Evolutionary conservation across 2,888 invertebrate species (phyloP).

Genomic region (Caenorhabditis macrosperma): DNA sequence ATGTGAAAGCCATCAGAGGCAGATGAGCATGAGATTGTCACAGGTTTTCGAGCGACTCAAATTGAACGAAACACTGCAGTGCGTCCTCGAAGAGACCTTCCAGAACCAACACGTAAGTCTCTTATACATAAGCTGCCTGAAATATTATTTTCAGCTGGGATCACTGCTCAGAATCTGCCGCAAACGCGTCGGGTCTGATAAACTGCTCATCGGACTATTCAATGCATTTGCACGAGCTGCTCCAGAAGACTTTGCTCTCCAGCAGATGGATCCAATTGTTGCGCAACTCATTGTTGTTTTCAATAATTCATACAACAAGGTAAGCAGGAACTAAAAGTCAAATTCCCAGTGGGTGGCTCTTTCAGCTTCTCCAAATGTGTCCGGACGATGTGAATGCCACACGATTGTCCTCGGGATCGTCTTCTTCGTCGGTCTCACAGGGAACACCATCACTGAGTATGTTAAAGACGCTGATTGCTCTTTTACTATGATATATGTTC

Average conservation of each 20-base stretch:
- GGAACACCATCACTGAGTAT: slow-evolving; percentile 47
- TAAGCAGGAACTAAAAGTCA: slow-evolving; percentile 36
- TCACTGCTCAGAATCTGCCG: slow-evolving; percentile 80
- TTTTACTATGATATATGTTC: slow-evolving; percentile 8
- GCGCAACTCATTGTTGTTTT: slow-evolving; percentile 75
- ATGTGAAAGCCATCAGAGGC: slow-evolving; percentile 80
- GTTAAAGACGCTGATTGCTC: neutral
- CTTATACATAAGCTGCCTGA: too few species aligned
- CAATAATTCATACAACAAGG: slow-evolving; percentile 75
- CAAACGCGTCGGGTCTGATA: slow-evolving; percentile 80
- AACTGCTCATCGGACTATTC: slow-evolving; percentile 77
- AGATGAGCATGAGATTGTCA: slow-evolving; percentile 80
- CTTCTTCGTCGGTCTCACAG: slow-evolving; percentile 41
- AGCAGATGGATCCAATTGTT: slow-evolving; percentile 74
- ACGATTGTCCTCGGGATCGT: slow-evolving; percentile 44
- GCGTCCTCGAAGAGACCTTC: slow-evolving; percentile 79
- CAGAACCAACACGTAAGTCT: slow-evolving; percentile 77
- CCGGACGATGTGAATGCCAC: slow-evolving; percentile 55
- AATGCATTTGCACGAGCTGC: slow-evolving; percentile 71
- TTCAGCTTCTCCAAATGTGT: slow-evolving; percentile 61
- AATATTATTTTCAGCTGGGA: slow-evolving; percentile 73
- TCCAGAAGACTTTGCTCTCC: slow-evolving; percentile 70
- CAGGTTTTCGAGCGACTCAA: slow-evolving; percentile 81
- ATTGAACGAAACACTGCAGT: slow-evolving; percentile 80
- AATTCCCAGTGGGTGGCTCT: neutral